Evolutionary conservation across 1,140 invertebrate genomes (phyloP).

Genomic region (Eciton burchellii): DNA sequence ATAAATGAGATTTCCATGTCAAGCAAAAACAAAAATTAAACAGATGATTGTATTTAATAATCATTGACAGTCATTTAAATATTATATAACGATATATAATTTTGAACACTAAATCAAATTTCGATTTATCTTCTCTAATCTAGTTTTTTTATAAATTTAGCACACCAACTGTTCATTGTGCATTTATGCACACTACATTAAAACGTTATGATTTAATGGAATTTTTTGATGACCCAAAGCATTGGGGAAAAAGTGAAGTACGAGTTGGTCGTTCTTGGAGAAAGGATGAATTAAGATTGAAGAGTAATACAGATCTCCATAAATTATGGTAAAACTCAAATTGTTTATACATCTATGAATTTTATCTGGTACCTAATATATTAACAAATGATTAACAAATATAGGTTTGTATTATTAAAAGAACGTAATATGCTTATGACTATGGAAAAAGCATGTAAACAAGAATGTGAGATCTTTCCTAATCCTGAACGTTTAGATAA

Average conservation of each 20-base stretch:
- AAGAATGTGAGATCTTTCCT: conserved; percentile 91
- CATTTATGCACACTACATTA: conserved; percentile 83
- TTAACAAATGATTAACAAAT: conserved; percentile 30
- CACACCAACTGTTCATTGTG: conserved; percentile 7
- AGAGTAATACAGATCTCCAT: conserved; percentile 98
- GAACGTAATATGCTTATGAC: conserved; percentile 99
- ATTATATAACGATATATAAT: too few relatives aligned
- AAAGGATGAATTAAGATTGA: conserved; percentile 96
- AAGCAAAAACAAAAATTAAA: background rate
- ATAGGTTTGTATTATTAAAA: conserved; percentile 96
- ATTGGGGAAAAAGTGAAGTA: conserved; percentile 93
- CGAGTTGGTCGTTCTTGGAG: conserved; percentile 95
- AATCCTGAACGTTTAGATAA: conserved; percentile 98
- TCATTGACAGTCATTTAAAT: too few relatives aligned
- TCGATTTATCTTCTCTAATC: background rate
- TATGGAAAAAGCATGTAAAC: conserved; percentile 95
- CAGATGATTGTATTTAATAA: background rate
- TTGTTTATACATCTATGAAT: background rate
- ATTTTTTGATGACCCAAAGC: conserved; percentile 96
- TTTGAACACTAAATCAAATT: too few relatives aligned
- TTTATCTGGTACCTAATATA: background rate
- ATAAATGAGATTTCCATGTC: background rate
- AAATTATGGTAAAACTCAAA: conserved; percentile 94
- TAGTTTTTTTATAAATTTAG: conserved; percentile 26
- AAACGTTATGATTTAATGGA: conserved; percentile 89